These are phyloP conservation scores for Meloidogyne floridensis DNA, from an alignment of 1,140 invertebrate species.

Conservation along the genomic window DNA sequence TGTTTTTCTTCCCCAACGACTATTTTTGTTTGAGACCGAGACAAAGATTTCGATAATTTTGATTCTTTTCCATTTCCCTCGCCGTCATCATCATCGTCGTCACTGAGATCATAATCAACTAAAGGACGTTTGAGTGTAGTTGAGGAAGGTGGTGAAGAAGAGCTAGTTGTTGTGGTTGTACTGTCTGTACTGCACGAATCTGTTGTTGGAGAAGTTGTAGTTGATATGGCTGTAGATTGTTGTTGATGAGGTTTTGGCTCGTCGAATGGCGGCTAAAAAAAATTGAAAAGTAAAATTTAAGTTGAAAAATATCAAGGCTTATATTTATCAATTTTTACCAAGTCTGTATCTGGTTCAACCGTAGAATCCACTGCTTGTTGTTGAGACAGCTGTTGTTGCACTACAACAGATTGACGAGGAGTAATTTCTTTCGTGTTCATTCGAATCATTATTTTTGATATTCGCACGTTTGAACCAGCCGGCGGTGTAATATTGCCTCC, in stretches of 20 bases:
- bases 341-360: background rate
- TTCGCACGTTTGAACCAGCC: conserved; percentile 25
- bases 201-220: background rate
- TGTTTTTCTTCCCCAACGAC: background rate
- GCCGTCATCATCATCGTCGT: conserved; percentile 42
- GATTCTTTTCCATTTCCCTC: conserved; percentile 24
- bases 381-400: background rate
- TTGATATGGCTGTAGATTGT: conserved; percentile 5
- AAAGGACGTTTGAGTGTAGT: conserved; percentile 22
- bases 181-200: background rate
- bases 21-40: background rate
- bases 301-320: no score
- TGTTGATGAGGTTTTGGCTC: background rate
- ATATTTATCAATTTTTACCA: background rate
- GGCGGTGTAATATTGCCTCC: conserved; percentile 51
- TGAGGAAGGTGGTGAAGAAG: background rate
- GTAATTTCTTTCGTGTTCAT: conserved; percentile 40
- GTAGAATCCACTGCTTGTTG: background rate
- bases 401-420: conserved; percentile 5
- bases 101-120: conserved; percentile 48
- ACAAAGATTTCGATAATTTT: background rate
- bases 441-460: conserved; percentile 55
- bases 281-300: background rate
- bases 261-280: background rate
- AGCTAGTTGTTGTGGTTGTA: background rate